These are phyloP conservation scores for Acomys russatus DNA, from an alignment of 2,797 vertebrate genomes.

Conservation along the genomic window DNA sequence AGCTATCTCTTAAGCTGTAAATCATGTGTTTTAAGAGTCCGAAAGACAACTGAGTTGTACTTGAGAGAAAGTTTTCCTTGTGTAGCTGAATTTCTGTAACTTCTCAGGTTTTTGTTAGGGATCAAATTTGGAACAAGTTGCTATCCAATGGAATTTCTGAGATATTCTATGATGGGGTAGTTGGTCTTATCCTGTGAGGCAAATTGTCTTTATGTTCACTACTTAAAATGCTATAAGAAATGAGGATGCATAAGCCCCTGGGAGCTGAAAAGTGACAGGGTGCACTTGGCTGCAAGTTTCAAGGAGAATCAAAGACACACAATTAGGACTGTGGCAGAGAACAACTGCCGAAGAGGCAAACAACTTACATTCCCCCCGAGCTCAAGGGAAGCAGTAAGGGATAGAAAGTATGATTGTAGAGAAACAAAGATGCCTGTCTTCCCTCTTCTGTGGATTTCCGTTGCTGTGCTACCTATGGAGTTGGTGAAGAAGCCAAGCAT, in stretches of 20 bases:
- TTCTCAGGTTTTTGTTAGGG: slow-evolving; percentile 37
- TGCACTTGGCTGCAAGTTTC: slow-evolving; percentile 59
- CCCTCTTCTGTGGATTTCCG: slow-evolving; percentile 82
- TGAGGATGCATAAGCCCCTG: slow-evolving; percentile 45
- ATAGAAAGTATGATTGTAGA: slow-evolving; percentile 78
- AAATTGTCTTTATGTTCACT: slow-evolving; percentile 67
- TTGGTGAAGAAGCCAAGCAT: slow-evolving; percentile 85
- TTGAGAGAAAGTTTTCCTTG: slow-evolving; percentile 5
- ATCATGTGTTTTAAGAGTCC: slow-evolving; percentile 3
- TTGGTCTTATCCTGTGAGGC: slow-evolving; percentile 75
- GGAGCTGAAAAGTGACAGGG: neutral
- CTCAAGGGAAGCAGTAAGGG: slow-evolving; percentile 57
- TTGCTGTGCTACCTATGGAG: slow-evolving; percentile 83
- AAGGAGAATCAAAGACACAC: slow-evolving; percentile 65
- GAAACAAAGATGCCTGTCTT: slow-evolving; percentile 81
- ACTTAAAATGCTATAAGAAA: slow-evolving; percentile 65
- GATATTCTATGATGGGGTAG: slow-evolving; percentile 37
- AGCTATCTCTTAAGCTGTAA: neutral
- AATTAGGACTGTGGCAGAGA: slow-evolving; percentile 68
- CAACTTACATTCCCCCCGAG: neutral
- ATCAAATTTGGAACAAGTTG: slow-evolving; percentile 38
- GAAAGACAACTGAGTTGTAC: slow-evolving; percentile 11
- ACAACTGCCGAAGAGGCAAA: neutral
- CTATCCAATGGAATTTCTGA: slow-evolving; percentile 13
- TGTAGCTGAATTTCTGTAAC: neutral